These are phyloP conservation scores for Epinotia demarniana DNA, from an alignment of 2,888 invertebrate genomes.

Conservation along the genomic window DNA sequence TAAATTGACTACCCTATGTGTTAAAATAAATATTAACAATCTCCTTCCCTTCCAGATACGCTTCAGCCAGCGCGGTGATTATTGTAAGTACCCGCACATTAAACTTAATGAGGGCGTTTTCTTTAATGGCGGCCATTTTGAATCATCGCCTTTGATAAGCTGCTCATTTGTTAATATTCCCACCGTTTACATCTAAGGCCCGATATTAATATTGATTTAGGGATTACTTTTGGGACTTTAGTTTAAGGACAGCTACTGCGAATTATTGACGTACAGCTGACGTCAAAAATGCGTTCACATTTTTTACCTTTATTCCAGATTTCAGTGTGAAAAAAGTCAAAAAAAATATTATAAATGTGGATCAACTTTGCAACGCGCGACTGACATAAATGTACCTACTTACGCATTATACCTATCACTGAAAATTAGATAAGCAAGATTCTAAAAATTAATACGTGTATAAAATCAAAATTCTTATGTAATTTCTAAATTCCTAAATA, in stretches of 20 bases:
- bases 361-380: no score
- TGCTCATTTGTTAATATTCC: constrained; percentile 21
- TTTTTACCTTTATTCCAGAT: no score
- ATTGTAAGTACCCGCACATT: constrained; percentile 37
- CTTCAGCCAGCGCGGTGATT: constrained; percentile 24
- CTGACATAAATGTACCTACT: not conserved
- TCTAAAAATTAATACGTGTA: not conserved
- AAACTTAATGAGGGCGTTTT: constrained; percentile 34
- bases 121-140: constrained; percentile 11
- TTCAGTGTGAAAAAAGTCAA: no score
- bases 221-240: not conserved
- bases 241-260: not conserved
- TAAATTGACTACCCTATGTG: not conserved
- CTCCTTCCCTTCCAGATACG: constrained; percentile 34
- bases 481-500: no score
- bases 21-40: constrained; percentile 31
- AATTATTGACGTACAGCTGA: no score
- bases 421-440: not conserved
- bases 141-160: constrained; percentile 21
- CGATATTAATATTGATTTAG: constrained; percentile 2
- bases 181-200: not conserved
- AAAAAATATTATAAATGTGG: no score
- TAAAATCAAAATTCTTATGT: no score
- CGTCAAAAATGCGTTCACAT: no score
- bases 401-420: not conserved